Evolutionary conservation across 2,113 vertebrate species (phyloP).

Genomic region (Callocephalon fimbriatum): DNA sequence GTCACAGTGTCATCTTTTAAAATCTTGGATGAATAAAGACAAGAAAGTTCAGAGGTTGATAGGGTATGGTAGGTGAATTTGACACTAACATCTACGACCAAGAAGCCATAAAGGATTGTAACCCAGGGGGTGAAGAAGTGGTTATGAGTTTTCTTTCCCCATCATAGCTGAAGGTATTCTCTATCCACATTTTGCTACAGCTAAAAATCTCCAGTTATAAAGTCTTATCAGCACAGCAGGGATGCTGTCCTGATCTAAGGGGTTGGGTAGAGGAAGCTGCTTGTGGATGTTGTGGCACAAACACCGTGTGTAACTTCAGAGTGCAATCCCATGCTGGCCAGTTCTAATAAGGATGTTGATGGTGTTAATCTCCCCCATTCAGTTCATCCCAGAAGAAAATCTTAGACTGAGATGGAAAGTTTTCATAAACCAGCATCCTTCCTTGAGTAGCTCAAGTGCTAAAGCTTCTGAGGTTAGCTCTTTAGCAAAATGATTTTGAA

Average conservation of each 20-base stretch:
- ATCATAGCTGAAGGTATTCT: background rate
- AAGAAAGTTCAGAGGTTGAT: background rate
- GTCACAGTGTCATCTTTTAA: background rate
- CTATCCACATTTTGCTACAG: background rate
- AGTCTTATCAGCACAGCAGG: background rate
- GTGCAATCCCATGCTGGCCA: background rate
- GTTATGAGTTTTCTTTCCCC: background rate
- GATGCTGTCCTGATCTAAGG: background rate
- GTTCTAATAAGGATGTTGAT: background rate
- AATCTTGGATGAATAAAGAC: background rate
- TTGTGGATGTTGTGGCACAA: background rate
- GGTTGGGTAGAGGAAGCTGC: background rate
- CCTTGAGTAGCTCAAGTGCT: background rate
- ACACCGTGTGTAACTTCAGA: rapidly evolving
- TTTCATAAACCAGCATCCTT: rapidly evolving
- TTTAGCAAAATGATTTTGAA: background rate
- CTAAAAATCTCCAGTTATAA: background rate
- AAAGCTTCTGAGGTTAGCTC: background rate
- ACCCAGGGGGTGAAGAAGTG: background rate
- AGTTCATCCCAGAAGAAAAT: background rate
- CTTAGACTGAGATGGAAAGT: background rate
- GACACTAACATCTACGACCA: background rate
- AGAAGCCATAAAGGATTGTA: background rate
- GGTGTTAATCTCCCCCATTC: background rate
- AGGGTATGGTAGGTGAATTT: background rate